Percentiles rank a stretch among this genome's conserved stretches.
phyloP scores from a whole-genome alignment of 2,888 invertebrate species.

The Omphaloscelis lunosa region DNA sequence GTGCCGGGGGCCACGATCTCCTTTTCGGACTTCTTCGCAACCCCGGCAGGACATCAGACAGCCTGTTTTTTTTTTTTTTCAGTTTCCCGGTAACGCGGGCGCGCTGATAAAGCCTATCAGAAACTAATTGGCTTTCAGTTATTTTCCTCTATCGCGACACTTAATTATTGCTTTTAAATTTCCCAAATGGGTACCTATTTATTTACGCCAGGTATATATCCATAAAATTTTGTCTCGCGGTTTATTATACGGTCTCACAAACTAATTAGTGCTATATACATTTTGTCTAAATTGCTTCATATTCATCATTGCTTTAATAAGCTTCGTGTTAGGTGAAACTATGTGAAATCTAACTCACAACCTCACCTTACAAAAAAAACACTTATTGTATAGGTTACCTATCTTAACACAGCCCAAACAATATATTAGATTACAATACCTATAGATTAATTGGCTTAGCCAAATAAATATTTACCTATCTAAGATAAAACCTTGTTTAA shows the following conservation, averaged over 20 bases:
- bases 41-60: too few relatives aligned
- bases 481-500: constrained; percentile 56
- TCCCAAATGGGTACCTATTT: constrained; percentile 11
- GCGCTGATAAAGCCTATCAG: neutral
- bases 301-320: constrained; percentile 10
- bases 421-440: constrained; percentile 55
- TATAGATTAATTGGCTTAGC: constrained; percentile 68
- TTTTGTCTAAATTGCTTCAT: constrained; percentile 32
- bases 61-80: too few relatives aligned
- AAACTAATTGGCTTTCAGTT: constrained; percentile 7
- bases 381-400: constrained; percentile 52
- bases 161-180: constrained; percentile 18
- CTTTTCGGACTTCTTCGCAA: too few relatives aligned
- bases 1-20: too few relatives aligned
- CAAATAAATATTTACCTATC: constrained; percentile 71
- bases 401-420: constrained; percentile 68
- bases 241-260: constrained; percentile 4
- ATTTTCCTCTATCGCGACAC: neutral
- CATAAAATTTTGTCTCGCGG: constrained; percentile 1
- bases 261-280: constrained; percentile 2
- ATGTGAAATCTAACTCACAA: constrained; percentile 67
- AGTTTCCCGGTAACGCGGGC: neutral
- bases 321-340: constrained; percentile 26
- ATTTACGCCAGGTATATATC: neutral
- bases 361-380: constrained; percentile 55